Percentiles rank a stretch among this genome's conserved stretches.
phyloP scores from a whole-genome alignment of 2,797 vertebrate genomes.

The Muscicapa comitata region DNA sequence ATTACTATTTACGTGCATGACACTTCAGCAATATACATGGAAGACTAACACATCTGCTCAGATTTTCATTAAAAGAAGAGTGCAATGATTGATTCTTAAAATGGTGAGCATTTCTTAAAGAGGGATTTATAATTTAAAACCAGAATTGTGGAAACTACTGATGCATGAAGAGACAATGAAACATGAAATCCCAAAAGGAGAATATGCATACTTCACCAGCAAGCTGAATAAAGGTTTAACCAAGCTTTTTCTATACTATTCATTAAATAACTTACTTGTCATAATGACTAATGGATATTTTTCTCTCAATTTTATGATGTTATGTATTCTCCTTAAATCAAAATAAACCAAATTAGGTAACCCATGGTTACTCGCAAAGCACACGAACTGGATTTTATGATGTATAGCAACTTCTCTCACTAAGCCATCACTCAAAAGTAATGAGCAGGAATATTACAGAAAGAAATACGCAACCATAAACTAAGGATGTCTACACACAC shows the following conservation, averaged over 20 bases:
- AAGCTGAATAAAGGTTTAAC: conserved; percentile 69
- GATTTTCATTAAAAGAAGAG: conserved; percentile 65
- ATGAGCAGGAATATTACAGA: conserved; percentile 65
- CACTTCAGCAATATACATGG: conserved; percentile 42
- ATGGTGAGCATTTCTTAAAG: conserved; percentile 71
- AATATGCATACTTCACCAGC: conserved; percentile 63
- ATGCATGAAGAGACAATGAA: conserved; percentile 70
- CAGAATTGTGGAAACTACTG: conserved; percentile 69
- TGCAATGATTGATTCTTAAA: conserved; percentile 65
- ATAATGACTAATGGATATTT: conserved; percentile 71
- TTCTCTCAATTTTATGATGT: conserved; percentile 63
- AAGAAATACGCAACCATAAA: conserved; percentile 57
- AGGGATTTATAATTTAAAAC: conserved; percentile 67
- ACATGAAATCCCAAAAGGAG: conserved; percentile 65
- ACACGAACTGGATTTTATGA: conserved; percentile 72
- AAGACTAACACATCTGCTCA: conserved; percentile 61
- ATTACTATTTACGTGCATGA: conserved; percentile 54
- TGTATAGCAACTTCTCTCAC: conserved; percentile 70
- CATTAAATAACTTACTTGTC: conserved; percentile 64
- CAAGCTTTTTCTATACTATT: conserved; percentile 61
- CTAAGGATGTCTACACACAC: conserved; percentile 65
- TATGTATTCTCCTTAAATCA: conserved; percentile 72
- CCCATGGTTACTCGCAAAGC: conserved; percentile 71
- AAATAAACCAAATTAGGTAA: conserved; percentile 73
- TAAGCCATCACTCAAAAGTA: conserved; percentile 70